These are phyloP conservation scores for Canis aureus DNA, from an alignment of 2,113 vertebrate species.

Conservation along the genomic window DNA sequence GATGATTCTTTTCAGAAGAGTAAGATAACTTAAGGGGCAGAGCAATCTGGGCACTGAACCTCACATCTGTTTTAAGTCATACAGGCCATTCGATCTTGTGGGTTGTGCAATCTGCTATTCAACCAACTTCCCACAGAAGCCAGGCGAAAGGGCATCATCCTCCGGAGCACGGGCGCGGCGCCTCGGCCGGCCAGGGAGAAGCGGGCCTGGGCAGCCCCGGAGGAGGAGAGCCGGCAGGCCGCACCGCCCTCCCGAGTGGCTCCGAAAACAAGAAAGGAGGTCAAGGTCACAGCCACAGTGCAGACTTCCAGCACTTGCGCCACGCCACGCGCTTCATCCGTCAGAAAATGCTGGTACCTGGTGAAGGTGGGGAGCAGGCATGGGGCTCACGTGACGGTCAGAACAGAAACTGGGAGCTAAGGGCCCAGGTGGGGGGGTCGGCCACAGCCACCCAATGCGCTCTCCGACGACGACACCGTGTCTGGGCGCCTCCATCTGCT, in stretches of 20 bases:
- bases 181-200: fast-evolving
- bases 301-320: fast-evolving
- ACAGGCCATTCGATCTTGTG: conserved; percentile 16
- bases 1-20: background rate
- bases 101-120: background rate
- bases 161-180: background rate
- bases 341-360: background rate
- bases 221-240: background rate
- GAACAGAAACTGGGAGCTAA: fast-evolving
- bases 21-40: background rate
- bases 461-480: conserved; percentile 11
- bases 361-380: fast-evolving
- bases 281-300: background rate
- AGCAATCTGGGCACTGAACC: background rate
- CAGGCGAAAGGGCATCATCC: background rate
- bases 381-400: fast-evolving
- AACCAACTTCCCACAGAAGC: background rate
- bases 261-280: background rate
- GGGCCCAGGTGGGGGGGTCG: too few relatives aligned
- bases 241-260: background rate
- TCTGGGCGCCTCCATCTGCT: conserved; percentile 54
- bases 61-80: conserved; percentile 54
- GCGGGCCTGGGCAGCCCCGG: background rate
- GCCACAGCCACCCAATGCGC: background rate
- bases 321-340: fast-evolving